Conservation (phyloP, 2,888 invertebrate species). For the Timema cristinae region DNA sequence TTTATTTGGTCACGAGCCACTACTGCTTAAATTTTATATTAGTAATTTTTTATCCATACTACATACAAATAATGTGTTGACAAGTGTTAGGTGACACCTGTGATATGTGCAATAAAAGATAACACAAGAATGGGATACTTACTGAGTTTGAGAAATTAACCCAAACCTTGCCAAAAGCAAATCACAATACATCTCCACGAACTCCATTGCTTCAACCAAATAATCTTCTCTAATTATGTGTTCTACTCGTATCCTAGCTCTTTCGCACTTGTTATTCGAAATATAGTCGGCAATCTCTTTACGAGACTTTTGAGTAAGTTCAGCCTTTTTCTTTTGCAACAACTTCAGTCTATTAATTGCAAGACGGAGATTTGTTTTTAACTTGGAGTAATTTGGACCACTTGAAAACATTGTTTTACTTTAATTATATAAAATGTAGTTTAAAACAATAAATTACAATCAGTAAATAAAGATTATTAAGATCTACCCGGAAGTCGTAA, state of each 20-base stretch:
- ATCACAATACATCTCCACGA: slow-evolving; percentile 99
- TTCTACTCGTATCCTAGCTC: slow-evolving; percentile 96
- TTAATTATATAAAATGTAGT: too few relatives aligned
- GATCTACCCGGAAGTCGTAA: too few relatives aligned
- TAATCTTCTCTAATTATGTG: slow-evolving; percentile 99
- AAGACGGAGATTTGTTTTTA: slow-evolving; percentile 93
- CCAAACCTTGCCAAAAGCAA: slow-evolving; percentile 93
- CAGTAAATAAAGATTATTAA: too few relatives aligned
- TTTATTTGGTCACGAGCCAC: too few relatives aligned
- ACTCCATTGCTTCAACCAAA: slow-evolving; percentile 98
- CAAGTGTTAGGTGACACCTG: too few relatives aligned
- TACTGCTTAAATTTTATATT: too few relatives aligned
- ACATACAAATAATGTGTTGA: too few relatives aligned
- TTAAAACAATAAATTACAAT: too few relatives aligned
- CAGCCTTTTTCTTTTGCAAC: slow-evolving; percentile 96
- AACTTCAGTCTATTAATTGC: slow-evolving; percentile 91
- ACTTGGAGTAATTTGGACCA: slow-evolving; percentile 88
- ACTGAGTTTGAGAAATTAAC: slow-evolving; percentile 94
- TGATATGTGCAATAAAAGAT: neutral
- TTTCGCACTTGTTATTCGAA: slow-evolving; percentile 74
- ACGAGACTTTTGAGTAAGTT: slow-evolving; percentile 90
- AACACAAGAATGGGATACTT: slow-evolving; percentile 40
- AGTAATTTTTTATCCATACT: too few relatives aligned
- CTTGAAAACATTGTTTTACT: slow-evolving; percentile 73
- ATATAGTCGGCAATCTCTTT: slow-evolving; percentile 98